Evolutionary conservation across 2,888 invertebrate genomes (phyloP).

Genomic region (Taphrorychus bicolor): DNA sequence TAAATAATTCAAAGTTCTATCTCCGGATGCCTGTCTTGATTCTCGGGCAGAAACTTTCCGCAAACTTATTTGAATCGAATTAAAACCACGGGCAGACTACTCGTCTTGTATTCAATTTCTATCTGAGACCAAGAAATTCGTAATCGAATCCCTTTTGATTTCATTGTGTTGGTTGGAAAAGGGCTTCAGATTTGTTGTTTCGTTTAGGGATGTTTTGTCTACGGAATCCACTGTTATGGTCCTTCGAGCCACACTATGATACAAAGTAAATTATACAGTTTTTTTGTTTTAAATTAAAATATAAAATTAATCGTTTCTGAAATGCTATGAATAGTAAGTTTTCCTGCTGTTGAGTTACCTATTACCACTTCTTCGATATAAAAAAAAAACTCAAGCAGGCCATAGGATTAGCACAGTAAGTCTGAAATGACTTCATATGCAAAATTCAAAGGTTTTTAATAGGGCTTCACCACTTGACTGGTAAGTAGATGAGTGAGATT

Average conservation of each 20-base stretch:
- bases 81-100: conserved; percentile 28
- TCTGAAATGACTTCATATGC: too few relatives aligned
- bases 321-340: too few relatives aligned
- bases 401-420: too few relatives aligned
- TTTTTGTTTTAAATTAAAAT: too few relatives aligned
- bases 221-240: not conserved
- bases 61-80: conserved; percentile 36
- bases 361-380: too few relatives aligned
- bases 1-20: conserved; percentile 41
- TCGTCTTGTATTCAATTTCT: conserved; percentile 30
- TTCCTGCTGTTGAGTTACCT: too few relatives aligned
- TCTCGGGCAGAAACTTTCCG: conserved; percentile 17
- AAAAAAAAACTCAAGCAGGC: too few relatives aligned
- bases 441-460: too few relatives aligned
- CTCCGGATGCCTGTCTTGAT: conserved; percentile 19
- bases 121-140: conserved; percentile 16
- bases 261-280: too few relatives aligned
- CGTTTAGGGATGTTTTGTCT: not conserved
- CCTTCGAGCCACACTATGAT: not conserved
- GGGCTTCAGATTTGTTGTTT: not conserved
- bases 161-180: not conserved
- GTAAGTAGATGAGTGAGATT: too few relatives aligned
- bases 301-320: too few relatives aligned
- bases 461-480: too few relatives aligned
- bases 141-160: conserved; percentile 2